phyloP scores from a whole-genome alignment of 92 coral and sea anemone genomes.

The Plumapathes pennacea region DNA sequence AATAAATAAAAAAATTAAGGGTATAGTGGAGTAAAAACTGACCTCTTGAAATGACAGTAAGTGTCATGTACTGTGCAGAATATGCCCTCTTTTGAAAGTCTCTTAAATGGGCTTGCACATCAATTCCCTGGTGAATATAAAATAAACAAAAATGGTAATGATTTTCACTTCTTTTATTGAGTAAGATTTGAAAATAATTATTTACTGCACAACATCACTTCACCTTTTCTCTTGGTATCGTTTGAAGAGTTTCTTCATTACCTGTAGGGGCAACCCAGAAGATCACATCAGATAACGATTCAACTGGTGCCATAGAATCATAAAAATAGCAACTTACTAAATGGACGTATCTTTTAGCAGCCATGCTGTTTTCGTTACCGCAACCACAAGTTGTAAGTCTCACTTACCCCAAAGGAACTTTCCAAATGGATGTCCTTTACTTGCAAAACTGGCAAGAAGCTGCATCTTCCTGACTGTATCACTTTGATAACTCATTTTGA shows the following conservation, averaged over 20 bases:
- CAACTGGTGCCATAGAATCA: no score
- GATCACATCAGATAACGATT: no score
- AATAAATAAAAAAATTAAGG: no score
- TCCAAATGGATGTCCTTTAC: slow-evolving; percentile 78
- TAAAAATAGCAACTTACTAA: no score
- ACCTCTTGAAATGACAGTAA: slow-evolving; percentile 88
- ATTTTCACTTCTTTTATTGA: not conserved
- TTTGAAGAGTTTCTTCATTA: slow-evolving; percentile 67
- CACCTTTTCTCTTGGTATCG: slow-evolving; percentile 59
- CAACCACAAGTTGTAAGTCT: no score
- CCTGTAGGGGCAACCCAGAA: no score
- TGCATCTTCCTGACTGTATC: slow-evolving; percentile 84
- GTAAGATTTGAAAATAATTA: not conserved
- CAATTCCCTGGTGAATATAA: slow-evolving; percentile 82
- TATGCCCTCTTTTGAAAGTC: slow-evolving; percentile 66
- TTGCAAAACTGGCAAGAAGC: slow-evolving; percentile 57
- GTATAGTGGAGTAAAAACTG: not conserved
- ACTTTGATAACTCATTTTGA: slow-evolving; percentile 77
- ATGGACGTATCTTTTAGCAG: no score
- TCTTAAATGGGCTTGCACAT: slow-evolving; percentile 52
- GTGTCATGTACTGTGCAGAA: slow-evolving; percentile 87
- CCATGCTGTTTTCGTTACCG: no score
- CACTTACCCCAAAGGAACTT: slow-evolving; percentile 89
- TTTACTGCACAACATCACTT: not conserved
- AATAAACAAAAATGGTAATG: no score